Conservation (phyloP, 1,140 invertebrate species). For the Camponotus vicinus region DNA sequence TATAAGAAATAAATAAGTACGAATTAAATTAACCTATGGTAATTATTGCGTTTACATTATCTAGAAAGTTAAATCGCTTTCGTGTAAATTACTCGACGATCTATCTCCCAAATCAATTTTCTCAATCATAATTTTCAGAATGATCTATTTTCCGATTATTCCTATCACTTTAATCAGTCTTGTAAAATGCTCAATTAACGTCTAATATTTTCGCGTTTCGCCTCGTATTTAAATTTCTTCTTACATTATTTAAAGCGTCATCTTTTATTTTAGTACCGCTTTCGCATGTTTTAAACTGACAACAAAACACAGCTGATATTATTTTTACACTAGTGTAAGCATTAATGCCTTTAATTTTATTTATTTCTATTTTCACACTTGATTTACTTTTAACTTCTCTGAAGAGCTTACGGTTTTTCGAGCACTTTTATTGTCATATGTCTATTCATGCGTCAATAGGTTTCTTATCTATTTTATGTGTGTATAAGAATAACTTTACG, state of each 20-base stretch:
- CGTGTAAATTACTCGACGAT: background rate
- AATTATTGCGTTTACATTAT: background rate
- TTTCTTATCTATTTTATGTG: constrained; percentile 73
- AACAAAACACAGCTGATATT: background rate
- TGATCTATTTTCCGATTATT: background rate
- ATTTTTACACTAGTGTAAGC: background rate
- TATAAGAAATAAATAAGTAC: background rate
- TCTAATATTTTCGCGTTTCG: background rate
- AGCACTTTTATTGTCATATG: constrained; percentile 31
- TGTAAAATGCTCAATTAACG: background rate
- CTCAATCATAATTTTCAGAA: background rate
- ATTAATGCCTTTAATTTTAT: constrained; percentile 22
- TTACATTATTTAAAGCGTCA: background rate
- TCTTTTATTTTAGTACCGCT: background rate
- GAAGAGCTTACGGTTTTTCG: constrained; percentile 33
- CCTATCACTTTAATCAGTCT: background rate
- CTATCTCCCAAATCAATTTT: constrained; percentile 1
- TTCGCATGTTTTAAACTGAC: background rate
- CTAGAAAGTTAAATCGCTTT: background rate
- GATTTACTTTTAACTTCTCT: background rate
- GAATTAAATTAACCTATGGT: background rate
- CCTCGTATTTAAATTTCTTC: background rate
- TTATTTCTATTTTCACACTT: constrained; percentile 8
- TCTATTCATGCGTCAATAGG: constrained; percentile 73
- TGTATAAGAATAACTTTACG: constrained; percentile 74